Evolutionary conservation across 2,888 invertebrate species (phyloP).

Genomic region (Lithophane ornitopus): DNA sequence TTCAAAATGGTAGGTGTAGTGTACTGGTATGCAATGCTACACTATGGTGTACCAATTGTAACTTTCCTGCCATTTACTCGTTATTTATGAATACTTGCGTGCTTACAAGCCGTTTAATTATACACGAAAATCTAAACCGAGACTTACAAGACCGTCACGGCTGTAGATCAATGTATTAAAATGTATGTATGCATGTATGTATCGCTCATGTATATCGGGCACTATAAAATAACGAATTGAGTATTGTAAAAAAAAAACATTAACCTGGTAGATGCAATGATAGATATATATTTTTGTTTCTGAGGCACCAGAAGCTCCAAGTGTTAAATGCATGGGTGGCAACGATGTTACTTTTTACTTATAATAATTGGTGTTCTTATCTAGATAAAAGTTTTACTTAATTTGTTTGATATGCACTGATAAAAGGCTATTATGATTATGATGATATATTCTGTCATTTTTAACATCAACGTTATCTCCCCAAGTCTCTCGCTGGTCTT

Average conservation of each 20-base stretch:
- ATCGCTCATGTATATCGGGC: slow-evolving; percentile 3
- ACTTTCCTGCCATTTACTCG: not conserved
- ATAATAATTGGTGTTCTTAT: not conserved
- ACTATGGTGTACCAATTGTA: too few relatives aligned
- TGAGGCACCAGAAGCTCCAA: not conserved
- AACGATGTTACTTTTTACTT: not conserved
- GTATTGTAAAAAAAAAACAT: not conserved
- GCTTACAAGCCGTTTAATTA: slow-evolving; percentile 42
- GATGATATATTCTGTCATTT: not conserved
- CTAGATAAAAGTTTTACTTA: not conserved
- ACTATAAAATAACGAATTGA: slow-evolving; percentile 11
- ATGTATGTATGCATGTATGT: slow-evolving; percentile 30
- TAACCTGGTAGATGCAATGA: not conserved
- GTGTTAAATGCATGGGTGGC: not conserved
- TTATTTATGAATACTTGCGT: slow-evolving; percentile 34
- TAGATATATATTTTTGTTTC: not conserved
- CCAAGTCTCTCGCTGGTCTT: too few relatives aligned
- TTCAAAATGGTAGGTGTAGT: too few relatives aligned
- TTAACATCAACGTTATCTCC: not conserved
- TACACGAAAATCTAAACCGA: slow-evolving; percentile 38
- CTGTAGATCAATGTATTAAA: slow-evolving; percentile 20
- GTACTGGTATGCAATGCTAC: too few relatives aligned
- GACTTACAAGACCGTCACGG: slow-evolving; percentile 37
- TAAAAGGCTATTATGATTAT: not conserved
- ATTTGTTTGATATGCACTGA: not conserved